These are phyloP conservation scores for Rafetus swinhoei DNA, from an alignment of 2,113 vertebrate species.

Conservation along the genomic window DNA sequence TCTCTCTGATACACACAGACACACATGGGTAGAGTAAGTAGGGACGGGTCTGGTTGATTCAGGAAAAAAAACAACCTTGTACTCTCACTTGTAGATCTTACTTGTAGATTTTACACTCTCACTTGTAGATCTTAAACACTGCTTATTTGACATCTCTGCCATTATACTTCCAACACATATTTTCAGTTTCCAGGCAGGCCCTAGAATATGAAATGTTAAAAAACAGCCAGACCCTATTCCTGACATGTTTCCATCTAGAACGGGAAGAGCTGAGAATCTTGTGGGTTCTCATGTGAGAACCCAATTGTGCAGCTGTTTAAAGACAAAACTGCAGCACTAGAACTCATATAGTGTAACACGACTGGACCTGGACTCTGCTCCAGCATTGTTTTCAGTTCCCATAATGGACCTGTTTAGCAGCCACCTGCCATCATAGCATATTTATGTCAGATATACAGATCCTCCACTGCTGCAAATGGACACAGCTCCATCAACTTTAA, in stretches of 20 bases:
- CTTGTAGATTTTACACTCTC: too few species aligned
- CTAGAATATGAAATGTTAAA: not conserved
- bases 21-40: not conserved
- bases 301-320: not conserved
- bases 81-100: not conserved
- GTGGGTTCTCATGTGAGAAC: not conserved
- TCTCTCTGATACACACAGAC: not conserved
- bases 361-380: not conserved
- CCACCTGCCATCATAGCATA: accelerated
- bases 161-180: not conserved
- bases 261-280: not conserved
- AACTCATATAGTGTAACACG: too few species aligned
- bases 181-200: not conserved
- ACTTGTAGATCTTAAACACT: not conserved
- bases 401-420: not conserved
- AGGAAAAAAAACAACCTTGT: accelerated
- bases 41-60: not conserved
- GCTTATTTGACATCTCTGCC: not conserved
- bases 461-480: not conserved
- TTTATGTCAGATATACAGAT: accelerated
- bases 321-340: not conserved
- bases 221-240: not conserved
- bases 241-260: not conserved
- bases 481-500: accelerated
- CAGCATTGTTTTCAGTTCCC: not conserved